Base-by-base conservation (phyloP, 2,797 vertebrate genomes). In the Siniperca scherzeri region DNA sequence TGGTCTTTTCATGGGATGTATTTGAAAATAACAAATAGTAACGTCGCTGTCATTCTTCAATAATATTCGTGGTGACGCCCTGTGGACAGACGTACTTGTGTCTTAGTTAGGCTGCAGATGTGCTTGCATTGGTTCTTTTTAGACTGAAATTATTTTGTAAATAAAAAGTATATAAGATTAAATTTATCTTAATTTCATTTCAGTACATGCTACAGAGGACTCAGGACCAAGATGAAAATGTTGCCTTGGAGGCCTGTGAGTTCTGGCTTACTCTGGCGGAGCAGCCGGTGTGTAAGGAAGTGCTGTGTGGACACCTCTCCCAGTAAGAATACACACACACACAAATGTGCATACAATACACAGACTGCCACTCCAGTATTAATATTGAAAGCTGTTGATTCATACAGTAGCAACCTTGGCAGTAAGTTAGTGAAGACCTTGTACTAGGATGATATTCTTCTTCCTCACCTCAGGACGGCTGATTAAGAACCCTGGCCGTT, bases 231-330 rank as follows among this genome's bases (percentile, higher is more conserved):
- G 98, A 99, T 83, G 98, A 99, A 94, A 99, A 99, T 55, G 98
- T 99, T 13, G 97, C 98, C 78, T 91, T 99, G 95, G 98, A 99
- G 87, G 98, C 98, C 53, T 99, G 98, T 44, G 98, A 99, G 91
- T 99, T 99, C 94, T 99, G 98, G 98, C 94, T 99, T 6, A 99
- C 98, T 5, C 93, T 99, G 88, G 98, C 98, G 3, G 98, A 99
- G 85, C 98, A 99, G 81, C 97, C 98, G 0, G 98, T 99, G 90
- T 99, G 98, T 94, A 99, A 99, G 94, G 98, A 99, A 64, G 97
- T 98, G 59, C 96, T 99, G 19, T 95, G 96, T 87, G 96, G 97
- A 71, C 98, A 99, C 94, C 97, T 99, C 83, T 94, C 97, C 60
- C 97, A 98, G 98, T 99, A 96, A 98, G 97, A 80, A 59, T 2